phyloP scores from a whole-genome alignment of 1,140 invertebrate genomes.

The Aphis craccivora region DNA sequence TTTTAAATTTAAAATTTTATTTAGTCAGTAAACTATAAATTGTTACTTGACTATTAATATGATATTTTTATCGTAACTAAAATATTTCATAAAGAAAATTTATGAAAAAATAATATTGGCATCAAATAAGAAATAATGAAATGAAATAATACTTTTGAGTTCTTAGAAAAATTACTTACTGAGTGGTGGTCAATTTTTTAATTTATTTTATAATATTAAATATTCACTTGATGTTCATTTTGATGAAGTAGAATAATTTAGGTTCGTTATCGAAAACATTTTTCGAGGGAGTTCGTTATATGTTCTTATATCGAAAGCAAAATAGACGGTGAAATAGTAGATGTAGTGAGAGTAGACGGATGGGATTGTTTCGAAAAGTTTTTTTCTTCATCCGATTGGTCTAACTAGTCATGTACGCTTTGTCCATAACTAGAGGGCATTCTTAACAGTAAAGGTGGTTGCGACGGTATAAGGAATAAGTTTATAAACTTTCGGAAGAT shows the following conservation, averaged over 20 bases:
- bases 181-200: not conserved
- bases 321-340: not conserved
- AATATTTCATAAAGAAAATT: no score
- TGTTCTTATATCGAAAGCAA: not conserved
- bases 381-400: slow-evolving; percentile 2
- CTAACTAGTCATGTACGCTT: slow-evolving; percentile 4
- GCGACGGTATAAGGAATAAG: not conserved
- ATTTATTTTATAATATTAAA: not conserved
- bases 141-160: not conserved
- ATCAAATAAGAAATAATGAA: not conserved
- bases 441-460: slow-evolving; percentile 3
- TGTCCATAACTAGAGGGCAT: not conserved
- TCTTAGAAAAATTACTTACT: not conserved
- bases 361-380: slow-evolving; percentile 26
- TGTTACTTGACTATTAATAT: not conserved
- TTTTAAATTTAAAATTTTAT: no score
- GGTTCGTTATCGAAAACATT: slow-evolving; percentile 25
- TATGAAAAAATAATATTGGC: no score
- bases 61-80: not conserved
- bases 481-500: slow-evolving; percentile 16
- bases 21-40: not conserved
- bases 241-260: not conserved
- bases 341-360: not conserved
- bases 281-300: not conserved
- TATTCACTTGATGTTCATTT: not conserved